Base-by-base conservation (phyloP, 1,140 invertebrate species). In the Achroia grisella region DNA sequence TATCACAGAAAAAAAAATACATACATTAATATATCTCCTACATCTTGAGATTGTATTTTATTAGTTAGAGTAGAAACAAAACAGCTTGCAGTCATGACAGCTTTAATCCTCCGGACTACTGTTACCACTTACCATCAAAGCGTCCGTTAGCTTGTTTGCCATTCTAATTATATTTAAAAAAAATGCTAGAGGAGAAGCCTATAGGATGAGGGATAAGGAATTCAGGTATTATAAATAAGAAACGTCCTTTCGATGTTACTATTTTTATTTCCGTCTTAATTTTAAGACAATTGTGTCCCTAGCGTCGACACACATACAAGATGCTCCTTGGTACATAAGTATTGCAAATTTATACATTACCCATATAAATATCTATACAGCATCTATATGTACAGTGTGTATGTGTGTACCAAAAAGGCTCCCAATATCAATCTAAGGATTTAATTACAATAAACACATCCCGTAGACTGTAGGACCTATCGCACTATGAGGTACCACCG, bases 331-430 rank as follows among this genome's bases (percentile, higher is more conserved):
- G 65, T 69, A 77, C 65, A 72, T 65, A 64, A 64, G 61, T 65
- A 68, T 58, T 51, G 58, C 68, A 56, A n/a, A 71, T n/a, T 44
- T 58, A 74, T 59, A 74, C 56, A 44, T 73, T 69, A 72, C 66
- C 59, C 70, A 80, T 80, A 78, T 77, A 78, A 71, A 78, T 80
- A 80, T 80, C 72, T 80, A 79, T 84, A 81, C 71, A 82, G 74
- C 76, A 75, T 80, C 76, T 74, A 78, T 81, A 71, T 75, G 70
- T 81, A 77, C 77, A 81, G 47, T 67, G 58, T 62, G 65, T 70
- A 70, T 65, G 69, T 71, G 67, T 74, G 66, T 57, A 50, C 42
- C 52, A 45, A 49, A 37, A 31, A 44, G 46, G 52, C 62, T 61
- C 46, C 59, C 56, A 44, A 35, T 23, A 23, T 23, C 17, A 23